phyloP scores from a whole-genome alignment of 2,797 vertebrate genomes.

The Heteromormyrus szaboi region DNA sequence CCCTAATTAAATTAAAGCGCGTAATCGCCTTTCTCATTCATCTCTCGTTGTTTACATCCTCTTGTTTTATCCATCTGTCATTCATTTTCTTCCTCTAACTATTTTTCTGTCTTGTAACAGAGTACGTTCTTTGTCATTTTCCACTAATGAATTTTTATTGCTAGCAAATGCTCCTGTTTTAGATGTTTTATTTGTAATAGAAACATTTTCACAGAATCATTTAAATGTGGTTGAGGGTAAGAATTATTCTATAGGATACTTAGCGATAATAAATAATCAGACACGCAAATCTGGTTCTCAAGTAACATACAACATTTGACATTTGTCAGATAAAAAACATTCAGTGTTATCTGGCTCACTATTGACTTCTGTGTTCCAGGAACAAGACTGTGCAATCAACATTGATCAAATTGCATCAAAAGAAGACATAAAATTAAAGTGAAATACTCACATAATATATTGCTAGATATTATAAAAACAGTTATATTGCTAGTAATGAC shows the following conservation, averaged over 20 bases:
- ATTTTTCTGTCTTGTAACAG: not conserved
- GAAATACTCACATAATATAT: not conserved
- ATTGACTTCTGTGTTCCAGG: not conserved
- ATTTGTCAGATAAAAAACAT: not conserved
- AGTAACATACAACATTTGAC: not conserved
- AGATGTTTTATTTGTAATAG: not conserved
- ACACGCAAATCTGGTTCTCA: not conserved
- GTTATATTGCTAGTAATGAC: not conserved
- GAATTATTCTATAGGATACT: not conserved
- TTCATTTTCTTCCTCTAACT: constrained; percentile 20
- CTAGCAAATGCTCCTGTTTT: not conserved
- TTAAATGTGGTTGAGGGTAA: not conserved
- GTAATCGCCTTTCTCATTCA: constrained; percentile 17
- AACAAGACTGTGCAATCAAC: not conserved
- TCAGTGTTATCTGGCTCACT: not conserved
- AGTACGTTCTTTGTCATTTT: not conserved
- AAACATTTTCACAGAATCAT: not conserved
- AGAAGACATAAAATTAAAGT: not conserved
- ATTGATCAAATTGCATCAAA: not conserved
- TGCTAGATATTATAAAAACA: not conserved
- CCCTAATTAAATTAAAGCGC: constrained; percentile 54
- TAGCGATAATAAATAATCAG: not conserved
- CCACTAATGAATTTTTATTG: not conserved
- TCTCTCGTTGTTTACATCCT: constrained; percentile 17
- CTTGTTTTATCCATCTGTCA: not conserved